Evolutionary conservation across 2,113 vertebrate genomes (phyloP), one percentile per base, ranked within the genome.

Genomic region (Chroicocephalus ridibundus): DNA sequence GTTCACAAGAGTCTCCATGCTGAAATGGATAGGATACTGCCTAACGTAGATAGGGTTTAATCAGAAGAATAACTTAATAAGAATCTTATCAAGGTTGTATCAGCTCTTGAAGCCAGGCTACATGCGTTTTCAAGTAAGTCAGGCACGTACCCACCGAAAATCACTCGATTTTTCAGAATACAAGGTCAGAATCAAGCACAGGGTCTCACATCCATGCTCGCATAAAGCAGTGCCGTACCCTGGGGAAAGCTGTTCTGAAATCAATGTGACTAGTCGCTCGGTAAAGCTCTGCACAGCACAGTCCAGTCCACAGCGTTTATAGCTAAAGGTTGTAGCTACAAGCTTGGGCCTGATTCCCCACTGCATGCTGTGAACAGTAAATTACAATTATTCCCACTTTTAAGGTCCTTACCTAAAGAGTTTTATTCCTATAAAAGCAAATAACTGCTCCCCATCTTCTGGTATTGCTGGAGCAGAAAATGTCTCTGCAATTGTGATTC

Each of bases 391-490:
- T 88, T 60, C 85, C 75, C 76, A 34, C 71, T 90, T 90, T 61
- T 55, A 61, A 80, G 70, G 61, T 47, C 40, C 57, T 88, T 76
- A 71, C 70, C 58, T 85, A 32, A 82, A 90, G 82, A 82, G 57
- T 60, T 92, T 92, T 93, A 82, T 57, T 85, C 47, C 90, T 47
- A 29, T 90, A 79, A 88, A 60, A 2, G 1, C 86, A 91, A 81
- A 58, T 74, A 86, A 18, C 77, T 54, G 46, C 7, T 29, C 61
- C 54, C 36, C 47, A 40, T 76, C 78, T 51, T 40, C 76, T 58
- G 72, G 70, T 64, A 79, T 6, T 91, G 70, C 75, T 90, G 82
- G 74, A 93, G 78, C 90, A 95, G 85, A 82, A 94, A 95, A 95
- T 40, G 18, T 29, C 61, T 89, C 52, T 79, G 78, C 47, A 25